These are phyloP conservation scores for Heliconius melpomene DNA, from an alignment of 1,140 invertebrate species.

Conservation along the genomic window DNA sequence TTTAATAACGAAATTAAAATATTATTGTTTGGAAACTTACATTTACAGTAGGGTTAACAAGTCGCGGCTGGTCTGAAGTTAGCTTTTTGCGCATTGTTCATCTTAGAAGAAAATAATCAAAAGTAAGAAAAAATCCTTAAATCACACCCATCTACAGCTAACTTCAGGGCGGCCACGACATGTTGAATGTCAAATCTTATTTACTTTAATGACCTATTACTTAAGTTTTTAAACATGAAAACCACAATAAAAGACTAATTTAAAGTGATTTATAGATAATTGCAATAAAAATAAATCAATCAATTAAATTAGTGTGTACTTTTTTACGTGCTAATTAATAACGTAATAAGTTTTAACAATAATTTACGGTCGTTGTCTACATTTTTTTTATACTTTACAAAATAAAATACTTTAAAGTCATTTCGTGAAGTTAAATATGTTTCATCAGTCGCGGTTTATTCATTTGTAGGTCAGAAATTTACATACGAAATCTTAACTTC, in stretches of 20 bases:
- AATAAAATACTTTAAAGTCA: not conserved
- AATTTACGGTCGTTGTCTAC: not conserved
- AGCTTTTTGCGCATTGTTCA: too few species aligned
- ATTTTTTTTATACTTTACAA: not conserved
- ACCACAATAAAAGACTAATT: not conserved
- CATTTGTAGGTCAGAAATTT: constrained; percentile 38
- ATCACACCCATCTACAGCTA: too few species aligned
- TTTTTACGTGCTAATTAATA: not conserved
- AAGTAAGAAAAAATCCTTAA: too few species aligned
- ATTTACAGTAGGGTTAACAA: too few species aligned
- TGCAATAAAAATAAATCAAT: constrained; percentile 1
- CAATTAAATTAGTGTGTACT: not conserved
- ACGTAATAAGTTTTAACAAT: not conserved
- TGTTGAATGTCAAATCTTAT: not conserved
- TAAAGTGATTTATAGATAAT: not conserved
- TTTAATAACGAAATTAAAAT: too few species aligned
- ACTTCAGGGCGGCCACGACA: too few species aligned
- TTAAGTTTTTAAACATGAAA: not conserved
- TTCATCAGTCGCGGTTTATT: constrained; percentile 39
- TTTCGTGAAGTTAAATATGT: constrained; percentile 26
- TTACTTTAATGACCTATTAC: not conserved
- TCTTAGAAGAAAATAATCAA: too few species aligned
- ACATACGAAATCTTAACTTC: constrained; percentile 19
- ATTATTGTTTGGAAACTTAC: too few species aligned
- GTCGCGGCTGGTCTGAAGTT: too few species aligned